Conservation (phyloP, 2,113 vertebrate species). For the Myiozetetes cayanensis region DNA sequence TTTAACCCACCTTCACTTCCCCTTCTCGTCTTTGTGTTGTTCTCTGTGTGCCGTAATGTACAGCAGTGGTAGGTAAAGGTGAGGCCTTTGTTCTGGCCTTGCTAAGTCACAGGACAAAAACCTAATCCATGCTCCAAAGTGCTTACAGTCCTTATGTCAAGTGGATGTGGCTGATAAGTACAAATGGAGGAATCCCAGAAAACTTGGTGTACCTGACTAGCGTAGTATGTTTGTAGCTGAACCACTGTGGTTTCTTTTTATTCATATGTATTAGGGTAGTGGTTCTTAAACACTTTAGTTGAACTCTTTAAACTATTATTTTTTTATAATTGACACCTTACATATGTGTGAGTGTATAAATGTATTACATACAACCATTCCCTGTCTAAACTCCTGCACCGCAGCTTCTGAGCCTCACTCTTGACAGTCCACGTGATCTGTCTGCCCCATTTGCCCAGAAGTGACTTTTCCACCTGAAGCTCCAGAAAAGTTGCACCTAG, state of each 20-base stretch:
- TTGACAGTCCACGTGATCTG: rapidly evolving
- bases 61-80: not conserved
- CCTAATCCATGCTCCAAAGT: not conserved
- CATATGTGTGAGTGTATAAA: rapidly evolving
- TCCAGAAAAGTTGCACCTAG: not conserved
- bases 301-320: not conserved
- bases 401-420: not conserved
- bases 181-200: not conserved
- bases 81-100: not conserved
- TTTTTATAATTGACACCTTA: not conserved
- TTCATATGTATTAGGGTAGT: not conserved
- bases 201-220: not conserved
- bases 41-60: not conserved
- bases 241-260: not conserved
- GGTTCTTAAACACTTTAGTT: not conserved
- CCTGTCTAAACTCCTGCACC: not conserved
- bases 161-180: not conserved
- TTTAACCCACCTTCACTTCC: not conserved
- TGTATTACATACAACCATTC: not conserved
- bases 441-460: not conserved
- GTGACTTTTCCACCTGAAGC: not conserved
- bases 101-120: not conserved
- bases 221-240: not conserved
- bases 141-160: not conserved
- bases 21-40: not conserved